Conservation (phyloP, 2,888 invertebrate species). For the Metallyticus violacea region DNA sequence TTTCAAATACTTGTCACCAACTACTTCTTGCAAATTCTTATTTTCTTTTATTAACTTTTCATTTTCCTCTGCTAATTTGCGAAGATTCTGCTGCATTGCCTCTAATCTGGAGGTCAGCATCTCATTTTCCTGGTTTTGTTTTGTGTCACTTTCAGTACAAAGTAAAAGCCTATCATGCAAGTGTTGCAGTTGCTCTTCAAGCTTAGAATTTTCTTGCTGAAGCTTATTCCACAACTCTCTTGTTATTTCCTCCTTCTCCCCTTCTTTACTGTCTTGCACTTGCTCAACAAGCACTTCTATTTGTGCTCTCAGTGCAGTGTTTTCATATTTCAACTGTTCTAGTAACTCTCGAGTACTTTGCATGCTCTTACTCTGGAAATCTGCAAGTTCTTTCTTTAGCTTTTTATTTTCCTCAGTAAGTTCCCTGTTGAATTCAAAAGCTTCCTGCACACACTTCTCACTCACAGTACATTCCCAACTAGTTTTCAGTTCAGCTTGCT, state of each 20-base stretch:
- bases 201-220: not conserved
- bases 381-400: not conserved
- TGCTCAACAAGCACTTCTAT: constrained; percentile 1
- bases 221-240: not conserved
- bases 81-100: not conserved
- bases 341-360: not conserved
- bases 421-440: not conserved
- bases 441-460: not conserved
- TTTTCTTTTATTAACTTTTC: not conserved
- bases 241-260: not conserved
- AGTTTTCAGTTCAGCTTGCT: not conserved
- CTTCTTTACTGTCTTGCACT: not conserved
- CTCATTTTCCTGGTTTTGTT: not conserved
- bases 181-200: not conserved
- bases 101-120: not conserved
- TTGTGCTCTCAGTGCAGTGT: constrained; percentile 8
- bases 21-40: not conserved
- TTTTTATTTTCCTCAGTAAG: not conserved
- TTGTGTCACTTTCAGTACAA: not conserved
- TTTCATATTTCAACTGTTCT: constrained; percentile 11
- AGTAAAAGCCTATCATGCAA: not conserved
- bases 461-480: not conserved
- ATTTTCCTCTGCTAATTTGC: not conserved
- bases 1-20: no score
- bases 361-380: not conserved